Conservation (phyloP, 2,797 vertebrate genomes). For the Anniella stebbinsi region DNA sequence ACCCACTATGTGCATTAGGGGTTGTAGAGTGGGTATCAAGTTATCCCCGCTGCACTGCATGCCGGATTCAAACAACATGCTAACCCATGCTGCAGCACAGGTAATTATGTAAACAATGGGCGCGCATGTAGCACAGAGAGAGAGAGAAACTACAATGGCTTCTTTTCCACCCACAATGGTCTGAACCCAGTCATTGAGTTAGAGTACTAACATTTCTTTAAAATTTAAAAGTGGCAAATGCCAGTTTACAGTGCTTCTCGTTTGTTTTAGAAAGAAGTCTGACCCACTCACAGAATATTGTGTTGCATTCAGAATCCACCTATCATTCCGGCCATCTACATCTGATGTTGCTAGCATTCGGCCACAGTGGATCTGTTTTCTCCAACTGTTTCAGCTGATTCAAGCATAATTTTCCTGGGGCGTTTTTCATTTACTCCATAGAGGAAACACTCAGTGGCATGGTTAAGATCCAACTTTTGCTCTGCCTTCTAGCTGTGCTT, state of each 20-base stretch:
- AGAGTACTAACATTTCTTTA: too few species aligned
- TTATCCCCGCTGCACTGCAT: too few species aligned
- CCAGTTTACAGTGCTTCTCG: background rate
- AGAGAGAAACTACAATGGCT: too few species aligned
- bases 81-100: too few species aligned
- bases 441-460: background rate
- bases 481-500: slow-evolving; percentile 15
- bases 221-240: background rate
- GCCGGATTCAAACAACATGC: too few species aligned
- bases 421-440: slow-evolving; percentile 11
- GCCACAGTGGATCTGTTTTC: background rate
- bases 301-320: background rate
- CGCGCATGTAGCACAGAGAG: too few species aligned
- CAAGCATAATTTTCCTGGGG: background rate
- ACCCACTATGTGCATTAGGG: too few species aligned
- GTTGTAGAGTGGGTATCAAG: too few species aligned
- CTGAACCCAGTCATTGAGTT: too few species aligned
- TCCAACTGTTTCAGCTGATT: background rate
- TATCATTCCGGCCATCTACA: background rate
- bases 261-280: background rate
- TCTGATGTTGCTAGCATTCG: background rate
- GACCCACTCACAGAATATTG: background rate
- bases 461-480: background rate
- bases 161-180: too few species aligned
- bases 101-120: too few species aligned